Evolutionary conservation across 2,888 invertebrate genomes (phyloP), one percentile per base, ranked within the genome.

Genomic region (Agrilus mali): DNA sequence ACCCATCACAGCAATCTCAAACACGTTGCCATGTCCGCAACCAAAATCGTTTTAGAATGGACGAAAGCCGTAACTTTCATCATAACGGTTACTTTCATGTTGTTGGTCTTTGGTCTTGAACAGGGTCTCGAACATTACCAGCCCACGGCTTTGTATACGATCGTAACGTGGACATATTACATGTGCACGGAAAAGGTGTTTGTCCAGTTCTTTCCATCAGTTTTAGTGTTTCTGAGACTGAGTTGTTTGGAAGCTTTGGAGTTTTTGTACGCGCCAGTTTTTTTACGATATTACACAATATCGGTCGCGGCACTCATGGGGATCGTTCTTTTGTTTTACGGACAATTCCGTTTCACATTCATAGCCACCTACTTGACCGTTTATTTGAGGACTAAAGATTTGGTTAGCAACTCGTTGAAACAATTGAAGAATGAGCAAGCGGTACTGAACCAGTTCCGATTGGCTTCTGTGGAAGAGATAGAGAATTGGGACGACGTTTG

Each of bases 51-150:
- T 7, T 69, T 86, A 41, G 85, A 86, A 61, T 84, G 85, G 80
- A 85, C 85, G 13, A 86, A 86, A 65, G 84, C 84, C 0, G 78
- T 86, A 38, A 85, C 85, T 0, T 86, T 85, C 56, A 72, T 83
- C 27, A 82, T 85, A 31, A 86, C 85, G 0, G 73, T 85, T 33
- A 83, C 82, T 1, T 86, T 84, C 57, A 78, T 83, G 65, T 69
- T 86, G 10, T 69, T 86, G 3, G 82, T 83, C 1, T 77, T 86
- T 38, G 83, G 83, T 2, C 61, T 85, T 45, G 83, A 84, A 57
- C 82, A 84, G 63, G 84, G 83, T 2, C 61, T 85, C 36, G 77
- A 84, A 51, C 76, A 84, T 60, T 86, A 82, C 63, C 74, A 74
- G 41, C 86, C 85, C 0, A 80, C 82, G 2, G 68, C 75, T 1